Conservation (phyloP, 2,113 vertebrate species). For the Perccottus glenii region DNA sequence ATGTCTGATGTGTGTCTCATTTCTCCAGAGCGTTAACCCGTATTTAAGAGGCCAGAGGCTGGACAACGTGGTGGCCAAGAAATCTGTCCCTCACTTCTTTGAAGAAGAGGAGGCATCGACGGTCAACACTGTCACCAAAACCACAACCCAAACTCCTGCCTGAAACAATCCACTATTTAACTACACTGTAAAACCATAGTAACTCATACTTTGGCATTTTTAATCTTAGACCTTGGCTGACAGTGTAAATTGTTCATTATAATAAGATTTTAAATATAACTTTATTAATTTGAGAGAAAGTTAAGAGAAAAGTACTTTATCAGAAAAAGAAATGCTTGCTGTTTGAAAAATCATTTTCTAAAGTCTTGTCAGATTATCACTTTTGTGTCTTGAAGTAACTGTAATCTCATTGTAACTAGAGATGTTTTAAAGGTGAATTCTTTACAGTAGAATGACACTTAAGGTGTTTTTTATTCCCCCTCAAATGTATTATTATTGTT, state of each 20-base stretch:
- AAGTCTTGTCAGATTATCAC: constrained; percentile 21
- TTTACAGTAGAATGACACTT: neutral
- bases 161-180: constrained; percentile 6
- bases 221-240: neutral
- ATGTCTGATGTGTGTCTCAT: constrained; percentile 18
- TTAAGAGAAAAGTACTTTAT: constrained; percentile 13
- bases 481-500: neutral
- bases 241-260: constrained; percentile 24
- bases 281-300: constrained; percentile 21
- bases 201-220: constrained; percentile 21
- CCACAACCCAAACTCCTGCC: constrained; percentile 54
- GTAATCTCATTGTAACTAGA: constrained; percentile 11
- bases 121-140: constrained; percentile 48
- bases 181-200: constrained; percentile 8
- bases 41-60: constrained; percentile 93
- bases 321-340: constrained; percentile 7
- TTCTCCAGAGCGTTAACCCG: constrained; percentile 89
- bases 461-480: neutral
- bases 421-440: neutral
- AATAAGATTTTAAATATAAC: constrained; percentile 23
- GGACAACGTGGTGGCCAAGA: constrained; percentile 97
- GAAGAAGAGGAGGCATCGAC: constrained; percentile 82
- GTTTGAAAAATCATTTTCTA: constrained; percentile 15
- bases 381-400: constrained; percentile 26
- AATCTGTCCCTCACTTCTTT: constrained; percentile 93